Percentiles rank a stretch among this genome's conserved stretches.
phyloP scores from a whole-genome alignment of 2,888 invertebrate genomes.

The Heliconius cydno region DNA sequence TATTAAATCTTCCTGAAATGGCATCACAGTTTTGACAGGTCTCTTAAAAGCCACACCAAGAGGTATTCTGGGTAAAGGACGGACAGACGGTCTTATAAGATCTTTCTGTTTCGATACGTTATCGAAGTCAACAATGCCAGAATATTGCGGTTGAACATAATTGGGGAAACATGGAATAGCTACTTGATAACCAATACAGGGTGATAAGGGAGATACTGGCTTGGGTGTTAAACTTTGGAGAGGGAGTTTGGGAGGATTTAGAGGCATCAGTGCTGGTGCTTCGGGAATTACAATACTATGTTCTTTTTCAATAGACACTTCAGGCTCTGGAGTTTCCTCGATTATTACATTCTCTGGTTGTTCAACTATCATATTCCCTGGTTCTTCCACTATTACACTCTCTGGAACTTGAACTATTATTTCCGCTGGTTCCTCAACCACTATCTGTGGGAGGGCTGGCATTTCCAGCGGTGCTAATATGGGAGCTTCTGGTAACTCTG shows the following conservation, averaged over 20 bases:
- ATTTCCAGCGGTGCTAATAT: constrained; percentile 29
- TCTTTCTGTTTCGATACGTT: constrained; percentile 12
- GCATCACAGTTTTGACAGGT: constrained; percentile 29
- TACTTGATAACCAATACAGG: constrained; percentile 21
- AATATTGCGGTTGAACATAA: constrained; percentile 8
- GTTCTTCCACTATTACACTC: not conserved
- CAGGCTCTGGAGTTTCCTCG: not conserved
- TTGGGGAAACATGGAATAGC: constrained; percentile 31
- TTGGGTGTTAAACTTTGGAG: constrained; percentile 13
- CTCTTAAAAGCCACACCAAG: constrained; percentile 18
- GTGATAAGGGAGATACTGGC: constrained; percentile 25
- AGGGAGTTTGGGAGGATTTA: constrained; percentile 48
- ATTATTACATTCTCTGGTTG: constrained; percentile 1
- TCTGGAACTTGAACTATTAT: constrained; percentile 9
- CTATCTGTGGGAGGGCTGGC: constrained; percentile 28
- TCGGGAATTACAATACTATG: constrained; percentile 29
- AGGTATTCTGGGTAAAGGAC: constrained; percentile 30
- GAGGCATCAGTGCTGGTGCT: constrained; percentile 38
- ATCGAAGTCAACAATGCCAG: constrained; percentile 12
- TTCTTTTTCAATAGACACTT: constrained; percentile 21
- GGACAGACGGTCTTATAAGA: not conserved
- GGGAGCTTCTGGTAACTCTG: constrained; percentile 31
- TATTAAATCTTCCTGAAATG: constrained; percentile 20
- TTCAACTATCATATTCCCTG: not conserved
- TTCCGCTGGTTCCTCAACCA: constrained; percentile 13